phyloP scores from a whole-genome alignment of 2,888 invertebrate species.

The Celastrina argiolus region DNA sequence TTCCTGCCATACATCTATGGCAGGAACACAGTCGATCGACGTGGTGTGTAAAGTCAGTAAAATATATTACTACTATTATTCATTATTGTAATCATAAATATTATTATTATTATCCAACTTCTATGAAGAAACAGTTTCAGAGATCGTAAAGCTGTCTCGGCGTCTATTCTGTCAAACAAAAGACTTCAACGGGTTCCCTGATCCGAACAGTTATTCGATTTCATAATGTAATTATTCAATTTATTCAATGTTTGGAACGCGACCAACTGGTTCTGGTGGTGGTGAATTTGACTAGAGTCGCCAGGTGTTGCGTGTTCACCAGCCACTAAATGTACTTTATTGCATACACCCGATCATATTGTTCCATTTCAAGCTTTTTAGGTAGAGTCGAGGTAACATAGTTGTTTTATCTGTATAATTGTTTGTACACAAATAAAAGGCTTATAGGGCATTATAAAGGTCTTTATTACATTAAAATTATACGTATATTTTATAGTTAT shows the following conservation, averaged over 20 bases:
- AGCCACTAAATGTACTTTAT: constrained; percentile 18
- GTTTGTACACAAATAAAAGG: background rate
- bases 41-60: no score
- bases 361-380: constrained; percentile 5
- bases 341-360: constrained; percentile 11
- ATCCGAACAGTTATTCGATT: constrained; percentile 31
- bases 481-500: no score
- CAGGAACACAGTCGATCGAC: no score
- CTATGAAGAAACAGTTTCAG: background rate
- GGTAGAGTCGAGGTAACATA: background rate
- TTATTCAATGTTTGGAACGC: constrained; percentile 26
- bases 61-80: no score
- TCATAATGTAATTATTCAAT: constrained; percentile 36
- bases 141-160: constrained; percentile 14
- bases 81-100: no score
- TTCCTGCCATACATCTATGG: no score
- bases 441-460: no score
- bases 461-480: background rate
- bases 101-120: no score
- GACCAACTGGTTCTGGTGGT: constrained; percentile 30
- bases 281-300: constrained; percentile 21
- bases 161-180: constrained; percentile 17
- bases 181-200: constrained; percentile 21
- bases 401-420: background rate
- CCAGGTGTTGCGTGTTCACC: constrained; percentile 32